Evolutionary conservation across 53 echinoderm and acorn worm species (phyloP).

Genomic region (Mesocentrotus franciscanus): DNA sequence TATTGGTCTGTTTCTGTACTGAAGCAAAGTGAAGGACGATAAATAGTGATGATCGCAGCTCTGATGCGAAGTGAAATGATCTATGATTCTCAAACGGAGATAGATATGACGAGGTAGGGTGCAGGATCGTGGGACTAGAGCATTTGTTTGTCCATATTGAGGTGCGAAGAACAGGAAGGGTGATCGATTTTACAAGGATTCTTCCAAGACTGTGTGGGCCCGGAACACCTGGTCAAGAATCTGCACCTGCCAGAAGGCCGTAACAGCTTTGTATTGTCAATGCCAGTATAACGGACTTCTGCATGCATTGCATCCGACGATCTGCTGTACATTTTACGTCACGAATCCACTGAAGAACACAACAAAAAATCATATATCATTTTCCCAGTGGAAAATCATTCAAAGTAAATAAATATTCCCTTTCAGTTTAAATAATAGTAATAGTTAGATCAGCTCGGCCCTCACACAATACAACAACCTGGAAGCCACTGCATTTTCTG

Average conservation of each 20-base stretch:
- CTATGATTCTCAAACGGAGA: neutral
- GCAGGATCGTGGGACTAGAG: neutral
- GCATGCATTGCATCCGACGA: neutral
- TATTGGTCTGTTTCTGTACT: neutral
- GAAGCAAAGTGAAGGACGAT: neutral
- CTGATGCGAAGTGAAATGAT: neutral
- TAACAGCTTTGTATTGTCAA: too few species aligned
- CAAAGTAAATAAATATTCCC: too few species aligned
- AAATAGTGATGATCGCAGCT: neutral
- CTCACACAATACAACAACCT: too few species aligned
- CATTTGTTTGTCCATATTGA: neutral
- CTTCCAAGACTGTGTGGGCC: neutral
- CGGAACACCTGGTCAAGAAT: neutral
- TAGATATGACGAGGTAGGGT: neutral
- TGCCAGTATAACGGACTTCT: too few species aligned
- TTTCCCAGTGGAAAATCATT: too few species aligned
- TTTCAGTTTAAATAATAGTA: too few species aligned
- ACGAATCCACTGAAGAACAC: neutral
- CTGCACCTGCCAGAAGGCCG: too few species aligned
- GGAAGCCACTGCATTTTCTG: too few species aligned
- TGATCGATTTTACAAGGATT: neutral
- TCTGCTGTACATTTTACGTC: neutral
- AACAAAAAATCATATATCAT: too few species aligned
- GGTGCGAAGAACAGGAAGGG: neutral
- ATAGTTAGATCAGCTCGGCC: too few species aligned